Evolutionary conservation across 1,140 invertebrate species (phyloP), one percentile per base, ranked within the genome.

Genomic region (Aphaenogaster floridana): DNA sequence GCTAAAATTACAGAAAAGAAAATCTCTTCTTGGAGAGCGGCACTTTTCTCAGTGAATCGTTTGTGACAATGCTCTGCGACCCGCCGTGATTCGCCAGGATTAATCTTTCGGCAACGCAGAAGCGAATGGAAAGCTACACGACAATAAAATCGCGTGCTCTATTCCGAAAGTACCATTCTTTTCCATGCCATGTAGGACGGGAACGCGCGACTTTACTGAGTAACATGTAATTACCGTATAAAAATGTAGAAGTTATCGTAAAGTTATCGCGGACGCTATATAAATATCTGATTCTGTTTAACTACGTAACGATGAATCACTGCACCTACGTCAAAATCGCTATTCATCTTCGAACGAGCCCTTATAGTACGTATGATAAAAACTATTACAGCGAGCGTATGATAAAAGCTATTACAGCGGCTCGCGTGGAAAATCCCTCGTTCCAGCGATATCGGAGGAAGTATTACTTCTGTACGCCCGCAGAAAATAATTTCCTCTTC

Each of bases 381-480:
- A 68, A 45, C n/a, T 57, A 54, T 54, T 54, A 28, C 28, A 28
- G 28, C 28, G 28, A 28, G 28, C 28, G 28, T 28, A 28, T 28
- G 21, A 66, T 11, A 28, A 42, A 64, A 64, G 8, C 69, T 36
- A 34, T n/a, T 42, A 36, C 4, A 68, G 17, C 15, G 8, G 36
- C 0, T 54, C 17, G 17, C 28, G 3, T 5, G 36, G 48, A 13
- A 34, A 72, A 72, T 72, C 28, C 28, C 71, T 17, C 28, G 17
- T 72, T 72, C 13, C 8, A 17, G 13, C 39, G 64, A 66, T 68
- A 69, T 69, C 21, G 66, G 21, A 48, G 13, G 66, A 69, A 69
- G 21, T n/a, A 39, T 28, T 78, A 78, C 42, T 78, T 21, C 15
- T 15, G 6, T 39, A 54, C 2, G 13, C 21, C n/a, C 13, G 13